phyloP scores from a whole-genome alignment of 2,797 vertebrate genomes.

The Pipistrellus pipistrellus region DNA sequence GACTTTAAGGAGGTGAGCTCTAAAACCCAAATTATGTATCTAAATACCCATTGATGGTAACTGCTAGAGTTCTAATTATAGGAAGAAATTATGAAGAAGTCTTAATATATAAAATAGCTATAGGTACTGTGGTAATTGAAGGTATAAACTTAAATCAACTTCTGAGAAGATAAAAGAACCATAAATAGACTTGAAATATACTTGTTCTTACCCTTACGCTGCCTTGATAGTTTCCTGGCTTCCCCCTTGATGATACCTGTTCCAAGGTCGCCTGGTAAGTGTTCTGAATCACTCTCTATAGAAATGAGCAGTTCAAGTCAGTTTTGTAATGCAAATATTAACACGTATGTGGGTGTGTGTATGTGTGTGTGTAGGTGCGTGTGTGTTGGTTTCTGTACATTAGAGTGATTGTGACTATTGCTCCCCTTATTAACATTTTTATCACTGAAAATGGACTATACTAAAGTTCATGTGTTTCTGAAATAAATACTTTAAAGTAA shows the following conservation, averaged over 20 bases:
- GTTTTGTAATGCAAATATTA: not conserved
- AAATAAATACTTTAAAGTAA: not conserved
- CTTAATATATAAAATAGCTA: not conserved
- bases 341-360: not conserved
- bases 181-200: not conserved
- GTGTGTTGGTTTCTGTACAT: too few relatives aligned
- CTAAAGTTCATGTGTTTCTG: not conserved
- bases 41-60: not conserved
- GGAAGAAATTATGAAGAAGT: not conserved
- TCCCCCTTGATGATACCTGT: not conserved
- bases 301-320: not conserved
- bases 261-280: not conserved
- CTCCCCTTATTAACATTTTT: not conserved
- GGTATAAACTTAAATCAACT: not conserved
- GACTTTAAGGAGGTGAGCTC: not conserved
- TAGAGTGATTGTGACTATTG: not conserved
- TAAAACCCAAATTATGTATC: not conserved
- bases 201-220: slow-evolving; percentile 13
- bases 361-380: too few relatives aligned
- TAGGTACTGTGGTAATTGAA: not conserved
- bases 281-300: not conserved
- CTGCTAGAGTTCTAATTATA: not conserved
- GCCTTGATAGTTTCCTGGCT: not conserved
- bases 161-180: not conserved
- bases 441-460: not conserved